Conservation (phyloP, 2,888 invertebrate species). For the Drosophila mettleri region DNA sequence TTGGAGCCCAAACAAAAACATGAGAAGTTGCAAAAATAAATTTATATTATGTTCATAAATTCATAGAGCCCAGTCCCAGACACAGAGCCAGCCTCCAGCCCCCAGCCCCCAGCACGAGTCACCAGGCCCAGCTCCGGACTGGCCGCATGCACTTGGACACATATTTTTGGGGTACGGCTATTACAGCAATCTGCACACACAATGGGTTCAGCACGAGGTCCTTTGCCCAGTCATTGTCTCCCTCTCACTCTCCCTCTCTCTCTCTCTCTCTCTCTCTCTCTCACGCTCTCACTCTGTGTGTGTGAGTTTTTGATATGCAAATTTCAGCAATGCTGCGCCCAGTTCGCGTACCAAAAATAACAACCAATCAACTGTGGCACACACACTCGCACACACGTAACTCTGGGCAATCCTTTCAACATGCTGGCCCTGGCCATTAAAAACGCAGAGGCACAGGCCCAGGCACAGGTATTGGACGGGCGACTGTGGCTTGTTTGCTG, state of each 20-base stretch:
- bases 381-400: slow-evolving; percentile 54
- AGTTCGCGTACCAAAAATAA: slow-evolving; percentile 76
- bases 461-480: slow-evolving; percentile 43
- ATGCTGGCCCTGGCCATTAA: slow-evolving; percentile 68
- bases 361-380: slow-evolving; percentile 79
- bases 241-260: background rate
- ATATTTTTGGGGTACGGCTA: slow-evolving; percentile 56
- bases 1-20: slow-evolving; percentile 76
- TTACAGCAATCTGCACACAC: slow-evolving; percentile 63
- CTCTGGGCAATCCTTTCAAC: slow-evolving; percentile 79
- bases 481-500: slow-evolving; percentile 75
- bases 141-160: slow-evolving; percentile 42
- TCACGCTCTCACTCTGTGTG: background rate
- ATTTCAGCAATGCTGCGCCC: slow-evolving; percentile 69
- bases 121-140: slow-evolving; percentile 15
- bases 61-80: slow-evolving; percentile 65
- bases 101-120: too few relatives aligned
- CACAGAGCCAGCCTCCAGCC: background rate
- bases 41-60: slow-evolving; percentile 84
- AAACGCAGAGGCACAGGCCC: slow-evolving; percentile 25
- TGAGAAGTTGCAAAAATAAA: slow-evolving; percentile 83
- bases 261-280: background rate
- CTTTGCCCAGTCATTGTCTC: slow-evolving; percentile 15
- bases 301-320: slow-evolving; percentile 77
- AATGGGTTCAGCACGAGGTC: slow-evolving; percentile 42